These are phyloP conservation scores for Tolypeutes matacus DNA, from an alignment of 2,797 vertebrate genomes.

Conservation along the genomic window DNA sequence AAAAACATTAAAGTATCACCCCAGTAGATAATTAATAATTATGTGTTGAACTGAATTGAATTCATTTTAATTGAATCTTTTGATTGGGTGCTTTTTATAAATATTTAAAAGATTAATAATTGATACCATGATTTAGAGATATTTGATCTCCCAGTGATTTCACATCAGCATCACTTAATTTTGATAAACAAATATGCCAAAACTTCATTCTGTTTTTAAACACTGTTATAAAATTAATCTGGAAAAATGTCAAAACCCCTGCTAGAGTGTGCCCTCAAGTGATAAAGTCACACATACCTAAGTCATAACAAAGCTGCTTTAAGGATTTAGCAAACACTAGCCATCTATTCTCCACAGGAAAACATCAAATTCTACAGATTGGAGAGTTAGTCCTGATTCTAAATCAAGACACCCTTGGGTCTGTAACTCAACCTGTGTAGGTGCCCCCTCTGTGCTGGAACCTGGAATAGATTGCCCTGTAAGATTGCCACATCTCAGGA, in stretches of 20 bases:
- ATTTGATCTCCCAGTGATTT: neutral
- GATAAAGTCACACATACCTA: neutral
- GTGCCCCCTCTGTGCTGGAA: conserved; percentile 9
- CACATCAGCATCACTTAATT: conserved; percentile 14
- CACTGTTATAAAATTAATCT: neutral
- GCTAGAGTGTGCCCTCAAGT: neutral
- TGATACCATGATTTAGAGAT: conserved; percentile 35
- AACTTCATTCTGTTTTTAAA: conserved; percentile 6
- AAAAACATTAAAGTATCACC: neutral
- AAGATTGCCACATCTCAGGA: conserved; percentile 64
- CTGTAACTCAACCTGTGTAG: conserved; percentile 7
- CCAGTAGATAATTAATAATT: neutral
- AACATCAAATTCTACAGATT: neutral
- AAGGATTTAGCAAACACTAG: neutral
- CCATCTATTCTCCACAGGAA: neutral
- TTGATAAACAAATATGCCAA: neutral
- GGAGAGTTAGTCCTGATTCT: neutral
- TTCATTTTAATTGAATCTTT: neutral
- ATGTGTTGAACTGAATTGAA: neutral
- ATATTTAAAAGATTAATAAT: neutral
- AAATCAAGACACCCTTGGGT: neutral
- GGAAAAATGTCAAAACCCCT: conserved; percentile 15
- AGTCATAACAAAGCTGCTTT: conserved; percentile 25
- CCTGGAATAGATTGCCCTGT: neutral
- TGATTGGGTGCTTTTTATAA: neutral